These are phyloP conservation scores for Alethe castanea DNA, from an alignment of 2,113 vertebrate species.

Conservation along the genomic window DNA sequence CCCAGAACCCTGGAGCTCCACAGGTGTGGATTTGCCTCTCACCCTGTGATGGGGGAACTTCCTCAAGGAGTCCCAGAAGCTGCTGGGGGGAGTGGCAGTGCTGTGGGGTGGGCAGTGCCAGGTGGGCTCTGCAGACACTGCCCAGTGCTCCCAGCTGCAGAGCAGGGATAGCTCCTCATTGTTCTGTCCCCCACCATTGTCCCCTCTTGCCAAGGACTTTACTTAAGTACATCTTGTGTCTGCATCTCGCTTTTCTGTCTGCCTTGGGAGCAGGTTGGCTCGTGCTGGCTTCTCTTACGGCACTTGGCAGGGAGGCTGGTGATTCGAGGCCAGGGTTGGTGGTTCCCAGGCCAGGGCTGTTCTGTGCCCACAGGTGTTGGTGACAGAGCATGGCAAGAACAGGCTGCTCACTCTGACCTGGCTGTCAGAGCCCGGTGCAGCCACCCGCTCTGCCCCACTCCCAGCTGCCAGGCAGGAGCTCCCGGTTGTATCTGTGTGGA, in stretches of 20 bases:
- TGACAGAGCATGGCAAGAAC: rapidly evolving
- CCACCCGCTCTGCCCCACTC: neutral
- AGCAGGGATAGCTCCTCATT: too few relatives aligned
- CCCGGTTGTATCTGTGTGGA: rapidly evolving
- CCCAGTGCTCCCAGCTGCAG: neutral
- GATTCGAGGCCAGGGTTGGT: neutral
- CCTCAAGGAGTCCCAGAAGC: neutral
- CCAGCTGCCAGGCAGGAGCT: neutral
- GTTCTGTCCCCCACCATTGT: neutral
- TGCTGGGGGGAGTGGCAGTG: neutral
- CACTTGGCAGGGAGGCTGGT: neutral
- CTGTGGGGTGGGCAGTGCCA: neutral
- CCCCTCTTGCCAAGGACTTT: neutral
- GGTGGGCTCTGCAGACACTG: neutral
- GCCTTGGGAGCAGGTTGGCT: neutral
- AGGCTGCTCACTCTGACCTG: neutral
- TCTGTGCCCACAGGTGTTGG: rapidly evolving
- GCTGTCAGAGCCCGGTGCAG: neutral
- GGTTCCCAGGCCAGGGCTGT: neutral
- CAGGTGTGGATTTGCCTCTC: neutral
- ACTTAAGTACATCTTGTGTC: neutral
- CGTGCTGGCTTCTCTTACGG: rapidly evolving
- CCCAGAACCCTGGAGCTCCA: neutral
- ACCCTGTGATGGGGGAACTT: rapidly evolving
- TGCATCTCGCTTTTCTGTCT: neutral